phyloP scores from a whole-genome alignment of 2,888 invertebrate species.

The Bellardia bayeri region DNA sequence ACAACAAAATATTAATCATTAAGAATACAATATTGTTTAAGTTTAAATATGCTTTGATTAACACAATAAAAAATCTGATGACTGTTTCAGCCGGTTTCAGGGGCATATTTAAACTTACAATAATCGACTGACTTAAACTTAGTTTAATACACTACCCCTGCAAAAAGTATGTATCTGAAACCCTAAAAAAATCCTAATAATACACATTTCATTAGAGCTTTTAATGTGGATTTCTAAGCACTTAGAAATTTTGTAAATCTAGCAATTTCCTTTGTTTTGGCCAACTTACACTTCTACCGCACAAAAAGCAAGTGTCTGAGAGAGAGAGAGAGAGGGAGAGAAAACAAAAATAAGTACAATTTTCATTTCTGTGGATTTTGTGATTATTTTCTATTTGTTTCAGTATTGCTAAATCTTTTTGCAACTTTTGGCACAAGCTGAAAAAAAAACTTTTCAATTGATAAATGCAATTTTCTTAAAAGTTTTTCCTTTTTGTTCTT shows the following conservation, averaged over 20 bases:
- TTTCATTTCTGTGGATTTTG: slow-evolving; percentile 22
- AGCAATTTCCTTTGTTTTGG: slow-evolving; percentile 39
- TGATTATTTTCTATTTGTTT: not conserved
- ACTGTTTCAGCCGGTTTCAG: too few relatives aligned
- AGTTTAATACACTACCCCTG: too few relatives aligned
- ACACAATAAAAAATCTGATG: too few relatives aligned
- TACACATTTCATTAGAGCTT: slow-evolving; percentile 24
- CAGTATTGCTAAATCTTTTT: slow-evolving; percentile 11
- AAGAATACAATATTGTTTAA: too few relatives aligned
- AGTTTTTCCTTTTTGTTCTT: slow-evolving; percentile 50
- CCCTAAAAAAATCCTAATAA: not conserved
- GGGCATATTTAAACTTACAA: too few relatives aligned
- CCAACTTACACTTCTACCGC: slow-evolving; percentile 35
- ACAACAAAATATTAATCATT: too few relatives aligned
- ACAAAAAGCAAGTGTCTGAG: not conserved
- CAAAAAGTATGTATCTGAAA: not conserved
- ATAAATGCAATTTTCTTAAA: slow-evolving; percentile 73
- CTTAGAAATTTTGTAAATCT: slow-evolving; percentile 45
- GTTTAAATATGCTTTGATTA: too few relatives aligned
- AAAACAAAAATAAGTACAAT: not conserved
- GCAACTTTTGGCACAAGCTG: not conserved
- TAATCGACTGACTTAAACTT: too few relatives aligned
- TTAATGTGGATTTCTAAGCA: not conserved
- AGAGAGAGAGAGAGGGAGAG: slow-evolving; percentile 1
- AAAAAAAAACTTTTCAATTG: slow-evolving; percentile 65